Percentiles rank a stretch among this genome's conserved stretches.
phyloP scores from a whole-genome alignment of 2,797 vertebrate genomes.

The Columba guinea region DNA sequence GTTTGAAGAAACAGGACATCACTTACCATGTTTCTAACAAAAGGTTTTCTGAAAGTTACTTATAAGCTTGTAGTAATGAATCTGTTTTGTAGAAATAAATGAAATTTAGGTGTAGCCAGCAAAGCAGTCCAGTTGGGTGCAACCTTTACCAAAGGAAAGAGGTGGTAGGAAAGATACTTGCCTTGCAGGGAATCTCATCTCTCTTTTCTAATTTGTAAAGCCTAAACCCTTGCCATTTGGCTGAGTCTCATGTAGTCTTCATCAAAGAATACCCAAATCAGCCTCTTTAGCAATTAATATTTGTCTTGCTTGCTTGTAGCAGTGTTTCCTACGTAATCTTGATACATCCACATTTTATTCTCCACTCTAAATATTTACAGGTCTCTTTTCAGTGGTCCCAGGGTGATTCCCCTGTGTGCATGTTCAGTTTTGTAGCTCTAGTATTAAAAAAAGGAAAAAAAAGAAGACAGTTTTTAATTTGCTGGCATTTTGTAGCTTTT shows the following conservation, averaged over 20 bases:
- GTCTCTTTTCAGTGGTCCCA: neutral
- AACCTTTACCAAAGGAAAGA: neutral
- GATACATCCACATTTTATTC: neutral
- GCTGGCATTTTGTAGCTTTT: slow-evolving; percentile 9
- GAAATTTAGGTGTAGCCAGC: neutral
- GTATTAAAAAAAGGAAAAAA: neutral
- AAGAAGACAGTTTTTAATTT: neutral
- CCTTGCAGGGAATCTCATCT: slow-evolving; percentile 26
- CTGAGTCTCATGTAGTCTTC: neutral
- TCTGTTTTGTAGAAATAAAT: neutral
- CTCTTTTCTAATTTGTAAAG: slow-evolving; percentile 35
- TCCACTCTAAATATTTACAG: slow-evolving; percentile 28
- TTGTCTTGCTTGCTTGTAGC: slow-evolving; percentile 9
- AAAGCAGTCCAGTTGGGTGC: neutral
- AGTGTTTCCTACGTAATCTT: neutral
- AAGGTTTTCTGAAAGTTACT: slow-evolving; percentile 16
- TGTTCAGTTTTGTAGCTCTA: neutral
- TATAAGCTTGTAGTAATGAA: slow-evolving; percentile 17
- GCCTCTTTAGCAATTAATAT: neutral
- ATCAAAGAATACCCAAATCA: neutral
- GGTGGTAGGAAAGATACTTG: neutral
- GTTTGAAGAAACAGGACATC: neutral
- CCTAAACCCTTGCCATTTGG: slow-evolving; percentile 9
- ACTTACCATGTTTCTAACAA: slow-evolving; percentile 18
- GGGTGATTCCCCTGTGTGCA: neutral